Evolutionary conservation across 2,797 vertebrate species (phyloP), one percentile per base, ranked within the genome.

Genomic region (Cuculus canorus): DNA sequence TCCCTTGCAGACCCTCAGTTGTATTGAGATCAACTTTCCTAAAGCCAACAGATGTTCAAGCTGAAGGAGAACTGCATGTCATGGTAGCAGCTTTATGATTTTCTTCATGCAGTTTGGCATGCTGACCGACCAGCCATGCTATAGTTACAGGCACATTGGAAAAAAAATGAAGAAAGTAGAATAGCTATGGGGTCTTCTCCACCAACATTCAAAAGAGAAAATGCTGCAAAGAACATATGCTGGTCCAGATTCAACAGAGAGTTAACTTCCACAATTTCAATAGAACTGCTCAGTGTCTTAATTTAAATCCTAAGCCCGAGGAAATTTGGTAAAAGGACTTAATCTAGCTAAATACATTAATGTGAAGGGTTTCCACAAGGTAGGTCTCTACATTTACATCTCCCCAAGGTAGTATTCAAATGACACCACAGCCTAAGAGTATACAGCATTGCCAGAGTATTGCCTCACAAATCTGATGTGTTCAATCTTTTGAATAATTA

Each of bases 311-410:
- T 48, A 7, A 85, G 65, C 48, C 79, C 25, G 39, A 85, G 25
- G 72, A 91, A 39, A 70, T 89, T 54, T 87, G 24, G 92, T 88
- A 88, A 79, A 92, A 93, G 72, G 48, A 83, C 17, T 25, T 86
- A 86, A 88, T 59, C 61, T 63, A 63, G 52, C 68, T 93, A 69
- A 88, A 82, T 37, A 78, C 56, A 73, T 22, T 52, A 82, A 52
- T 1, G 17, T n/a, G 33, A 88, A 52, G 32, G 73, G 66, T 77
- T 93, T 85, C 60, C 53, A 73, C 28, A 61, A 52, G 8, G 28
- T 35, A 75, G 37, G 4, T 72, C 68, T 86, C 43, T 65, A 11
- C 7, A 37, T 63, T 45, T 63, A 24, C 30, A n/a, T 56, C 30
- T 86, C 37, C 48, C 39, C 0, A 0, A 61, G 80, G 76, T 72